Conservation (phyloP, 2,797 vertebrate genomes). For the Sebastes dallii region DNA sequence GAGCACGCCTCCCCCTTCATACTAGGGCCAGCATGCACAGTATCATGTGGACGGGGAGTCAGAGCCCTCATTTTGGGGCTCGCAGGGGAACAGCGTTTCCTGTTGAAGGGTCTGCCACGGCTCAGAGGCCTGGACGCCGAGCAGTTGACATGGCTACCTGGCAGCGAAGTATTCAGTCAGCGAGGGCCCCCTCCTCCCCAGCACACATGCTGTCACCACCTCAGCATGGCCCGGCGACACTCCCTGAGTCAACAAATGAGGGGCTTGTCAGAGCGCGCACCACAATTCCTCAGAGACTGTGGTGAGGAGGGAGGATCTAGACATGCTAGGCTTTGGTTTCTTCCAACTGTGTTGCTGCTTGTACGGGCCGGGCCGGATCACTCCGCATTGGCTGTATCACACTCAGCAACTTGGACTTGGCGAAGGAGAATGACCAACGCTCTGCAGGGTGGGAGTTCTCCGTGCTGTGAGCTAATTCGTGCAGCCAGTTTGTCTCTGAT, state of each 20-base stretch:
- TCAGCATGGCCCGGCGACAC: slow-evolving; percentile 80
- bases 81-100: slow-evolving; percentile 55
- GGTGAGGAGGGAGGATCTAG: slow-evolving; percentile 76
- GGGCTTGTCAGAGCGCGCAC: slow-evolving; percentile 80
- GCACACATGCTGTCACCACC: slow-evolving; percentile 78
- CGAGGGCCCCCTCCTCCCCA: slow-evolving; percentile 46
- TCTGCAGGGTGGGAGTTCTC: slow-evolving; percentile 39
- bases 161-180: slow-evolving; percentile 73
- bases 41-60: slow-evolving; percentile 59
- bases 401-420: slow-evolving; percentile 10
- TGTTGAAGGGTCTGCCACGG: slow-evolving; percentile 50
- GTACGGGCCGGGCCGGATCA: slow-evolving; percentile 33
- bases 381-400: slow-evolving; percentile 32
- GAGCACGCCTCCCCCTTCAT: slow-evolving; percentile 59
- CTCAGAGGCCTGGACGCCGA: slow-evolving; percentile 58
- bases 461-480: slow-evolving; percentile 29
- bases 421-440: slow-evolving; percentile 35
- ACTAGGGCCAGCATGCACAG: slow-evolving; percentile 54
- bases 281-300: slow-evolving; percentile 79
- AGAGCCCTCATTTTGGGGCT: slow-evolving; percentile 44
- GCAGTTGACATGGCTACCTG: slow-evolving; percentile 71
- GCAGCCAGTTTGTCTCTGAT: slow-evolving; percentile 20
- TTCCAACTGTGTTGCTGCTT: slow-evolving; percentile 66
- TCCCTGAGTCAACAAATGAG: slow-evolving; percentile 84
- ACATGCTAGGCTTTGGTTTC: slow-evolving; percentile 72